Evolutionary conservation across 1,140 invertebrate genomes (phyloP), one percentile per base, ranked within the genome.

Genomic region (Bicyclus anynana): DNA sequence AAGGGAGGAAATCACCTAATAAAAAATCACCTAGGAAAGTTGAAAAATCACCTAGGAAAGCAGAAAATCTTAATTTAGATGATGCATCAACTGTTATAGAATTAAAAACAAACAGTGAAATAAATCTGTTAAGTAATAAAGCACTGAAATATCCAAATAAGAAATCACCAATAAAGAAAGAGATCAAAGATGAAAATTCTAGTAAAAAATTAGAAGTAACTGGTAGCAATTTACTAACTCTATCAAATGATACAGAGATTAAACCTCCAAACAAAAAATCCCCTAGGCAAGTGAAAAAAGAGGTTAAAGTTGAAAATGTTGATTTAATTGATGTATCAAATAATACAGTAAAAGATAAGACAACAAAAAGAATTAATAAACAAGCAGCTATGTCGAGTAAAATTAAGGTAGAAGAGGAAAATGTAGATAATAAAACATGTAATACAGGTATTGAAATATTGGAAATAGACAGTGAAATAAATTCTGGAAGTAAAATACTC

Each of bases 1-100:
- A 74, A 58, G 78, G 67, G 10, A 74, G 68, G 44, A 82, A 75
- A 44, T 75, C 74, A 7, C 80, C 78, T 17, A 74, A 70, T 17
- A 80, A 50, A 12, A 63, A 66, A 44, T 53, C 65, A 16, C 50
- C 59, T 10, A 61, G 23, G 38, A 59, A 55, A 54, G 17, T 46
- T 10, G 57, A 51, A 49, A 59, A 20, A 20, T 35, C 4, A 27
- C 52, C 33, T 10, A 52, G 44, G 33, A 2, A 27, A 40, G n/a
- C 14, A 16, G 5, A 38, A 26, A 17, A n/a, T n/a, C n/a, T n/a
- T n/a, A n/a, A 37, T 52, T 5, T 27, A 27, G 10, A 27, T 27
- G 26, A 33, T 10, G 29, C 10, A 3, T 33, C 1, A 35, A 35
- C 18, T 18, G 20, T 53, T 26, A 40, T 38, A 44, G 38, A 12